Base-by-base conservation (phyloP, 2,797 vertebrate genomes). In the Chloroceryle amazona region DNA sequence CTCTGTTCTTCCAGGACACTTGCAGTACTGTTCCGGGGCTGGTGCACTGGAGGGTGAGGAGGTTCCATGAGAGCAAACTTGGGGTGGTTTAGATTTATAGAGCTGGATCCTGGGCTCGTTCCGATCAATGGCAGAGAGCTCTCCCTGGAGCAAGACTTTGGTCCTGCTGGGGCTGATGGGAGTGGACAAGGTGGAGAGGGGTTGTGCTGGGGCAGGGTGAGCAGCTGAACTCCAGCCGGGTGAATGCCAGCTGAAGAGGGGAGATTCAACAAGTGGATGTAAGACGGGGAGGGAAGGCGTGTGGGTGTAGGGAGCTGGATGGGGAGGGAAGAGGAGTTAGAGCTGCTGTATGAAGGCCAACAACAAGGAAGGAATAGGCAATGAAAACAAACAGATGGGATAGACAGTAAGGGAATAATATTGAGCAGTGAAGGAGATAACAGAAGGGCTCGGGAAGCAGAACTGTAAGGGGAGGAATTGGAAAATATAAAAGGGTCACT, bases 381-480 rank as follows among this genome's bases (percentile, higher is more conserved):
- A 51, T 73, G 35, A 29, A 83, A 81, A 25, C 46, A 54, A 81
- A 54, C 92, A 91, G 47, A 83, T 91, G 90, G 79, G 49, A 28
- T 31, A 79, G 81, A 10, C 46, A 47, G 57, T 39, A 82, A 89
- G 78, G 86, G 93, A 78, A 47, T 81, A 22, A 18, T n/a, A 54
- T 3, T 61, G 89, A 88, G 58, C 88, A 92, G 25, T 14, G 65
- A 81, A 88, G 78, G 23, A 62, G 85, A 37, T 80, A 55, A 81
- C 94, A 95, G 95, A 94, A 94, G 86, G 93, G 63, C 52, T 94
- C 81, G 67, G 90, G 76, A 92, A 73, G 58, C 29, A 63, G 73
- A 82, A 54, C 9, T 83, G 46, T 25, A 17, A 72, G 29, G 67
- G 72, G 20, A 57, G 14, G 76, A 80, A 89, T 63, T 14, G 49